Percentiles rank a stretch among this genome's conserved stretches.
phyloP scores from a whole-genome alignment of 2,888 invertebrate species.

The Hipparchia sbordonii region DNA sequence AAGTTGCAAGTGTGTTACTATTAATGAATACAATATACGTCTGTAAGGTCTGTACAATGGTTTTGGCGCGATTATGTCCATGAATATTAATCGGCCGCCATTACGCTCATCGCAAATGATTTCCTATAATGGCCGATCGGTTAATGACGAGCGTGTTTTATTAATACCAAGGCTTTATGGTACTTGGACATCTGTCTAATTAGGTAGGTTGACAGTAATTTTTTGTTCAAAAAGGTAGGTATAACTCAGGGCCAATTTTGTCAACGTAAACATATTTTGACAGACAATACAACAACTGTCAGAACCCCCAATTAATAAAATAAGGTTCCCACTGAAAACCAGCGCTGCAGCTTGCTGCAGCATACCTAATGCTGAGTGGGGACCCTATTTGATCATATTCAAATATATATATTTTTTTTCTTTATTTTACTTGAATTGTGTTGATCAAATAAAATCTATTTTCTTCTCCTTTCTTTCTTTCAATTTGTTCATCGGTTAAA shows the following conservation, averaged over 20 bases:
- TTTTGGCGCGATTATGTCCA: slow-evolving; percentile 29
- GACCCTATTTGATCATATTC: too few species aligned
- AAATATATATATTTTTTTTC: too few species aligned
- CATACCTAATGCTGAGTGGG: too few species aligned
- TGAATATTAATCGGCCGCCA: slow-evolving; percentile 36
- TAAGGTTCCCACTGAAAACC: too few species aligned
- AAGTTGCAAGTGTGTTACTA: background rate
- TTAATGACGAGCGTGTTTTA: slow-evolving; percentile 22
- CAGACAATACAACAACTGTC: too few species aligned
- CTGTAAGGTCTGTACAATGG: slow-evolving; percentile 21
- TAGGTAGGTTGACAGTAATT: background rate
- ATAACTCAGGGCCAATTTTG: background rate
- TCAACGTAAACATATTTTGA: too few species aligned
- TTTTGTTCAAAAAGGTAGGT: background rate
- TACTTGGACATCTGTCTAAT: background rate
- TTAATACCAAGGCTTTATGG: slow-evolving; percentile 17
- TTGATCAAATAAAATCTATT: too few species aligned
- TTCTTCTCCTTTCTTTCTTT: too few species aligned
- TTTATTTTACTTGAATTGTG: too few species aligned
- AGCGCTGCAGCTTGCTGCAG: too few species aligned
- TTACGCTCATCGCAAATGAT: slow-evolving; percentile 29
- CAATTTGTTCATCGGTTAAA: too few species aligned
- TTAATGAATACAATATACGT: background rate
- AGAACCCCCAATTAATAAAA: too few species aligned
- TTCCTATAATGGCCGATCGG: slow-evolving; percentile 28